Evolutionary conservation across 2,113 vertebrate species (phyloP), one percentile per base, ranked within the genome.

Genomic region (Craseonycteris thonglongyai): DNA sequence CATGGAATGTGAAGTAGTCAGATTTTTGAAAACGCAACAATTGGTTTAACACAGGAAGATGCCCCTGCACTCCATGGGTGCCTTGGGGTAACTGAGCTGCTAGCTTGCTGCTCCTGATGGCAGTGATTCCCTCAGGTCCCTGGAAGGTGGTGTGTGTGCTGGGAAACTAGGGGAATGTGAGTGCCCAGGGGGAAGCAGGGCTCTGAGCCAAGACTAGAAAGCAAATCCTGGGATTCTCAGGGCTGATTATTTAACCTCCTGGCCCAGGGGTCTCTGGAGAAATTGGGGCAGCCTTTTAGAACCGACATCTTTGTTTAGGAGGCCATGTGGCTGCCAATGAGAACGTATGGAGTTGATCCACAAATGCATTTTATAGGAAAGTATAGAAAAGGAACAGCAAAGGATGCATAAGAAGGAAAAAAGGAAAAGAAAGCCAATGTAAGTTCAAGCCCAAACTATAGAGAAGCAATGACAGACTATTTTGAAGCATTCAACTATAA

Each of bases 311-410:
- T 87, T 74, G 59, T 63, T 68, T 28, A 49, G 76, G 58, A 42
- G 42, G 38, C 16, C 12, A 16, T 9, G 7, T 59, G 56, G 24
- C 63, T 63, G 45, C 79, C 59, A 30, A 14, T 15, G 49, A 68
- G 87, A 80, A 49, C 49, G 11, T 11, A 61, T n/a, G 40, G 56
- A 69, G 47, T 7, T 61, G 66, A 80, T 19, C 30, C 30, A 40
- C 45, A 47, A 38, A n/a, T 86, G 30, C 28, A 61, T 87, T 92
- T 75, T 45, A 47, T 24, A 94, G 80, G 75, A 76, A 91, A 83
- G 0, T 74, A 6, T 28, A 30, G 56, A 26, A 69, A 47, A 54
- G 13, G n/a, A 79, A 83, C n/a, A 21, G 26, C 30, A 56, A 91
- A 30, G 18, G 54, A 58, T 26, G 30, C 3, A 5, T 22, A 88